A percentile compares a stretch with the other conserved stretches of the same genome.
Evolutionary conservation across 1,140 invertebrate species (phyloP).

Genomic region (Drosophila parvula): DNA sequence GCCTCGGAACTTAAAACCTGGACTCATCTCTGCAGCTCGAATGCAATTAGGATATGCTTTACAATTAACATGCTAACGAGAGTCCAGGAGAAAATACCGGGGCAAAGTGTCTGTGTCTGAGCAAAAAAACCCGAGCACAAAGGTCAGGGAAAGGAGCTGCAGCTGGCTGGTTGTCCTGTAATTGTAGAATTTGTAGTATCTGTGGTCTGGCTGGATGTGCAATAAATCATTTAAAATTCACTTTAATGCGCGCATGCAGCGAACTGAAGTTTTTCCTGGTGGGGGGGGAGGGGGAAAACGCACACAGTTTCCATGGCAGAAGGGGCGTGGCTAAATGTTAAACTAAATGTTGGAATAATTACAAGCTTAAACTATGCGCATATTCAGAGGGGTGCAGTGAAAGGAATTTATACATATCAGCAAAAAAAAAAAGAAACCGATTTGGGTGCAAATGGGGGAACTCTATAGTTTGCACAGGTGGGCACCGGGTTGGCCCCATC

Average conservation of each 20-base stretch:
- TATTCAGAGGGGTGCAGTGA: slow-evolving; percentile 50
- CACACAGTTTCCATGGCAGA: slow-evolving; percentile 32
- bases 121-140: neutral
- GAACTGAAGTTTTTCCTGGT: slow-evolving; percentile 17
- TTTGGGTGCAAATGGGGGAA: neutral
- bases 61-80: slow-evolving; percentile 66
- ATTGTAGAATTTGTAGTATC: slow-evolving; percentile 60
- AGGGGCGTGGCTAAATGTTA: slow-evolving; percentile 54
- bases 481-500: neutral
- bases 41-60: slow-evolving; percentile 55
- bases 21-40: slow-evolving; percentile 20
- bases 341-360: slow-evolving; percentile 81
- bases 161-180: slow-evolving; percentile 26
- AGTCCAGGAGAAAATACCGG: slow-evolving; percentile 18
- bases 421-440: neutral
- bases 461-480: slow-evolving; percentile 42
- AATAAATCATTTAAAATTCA: slow-evolving; percentile 82
- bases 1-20: neutral
- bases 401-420: slow-evolving; percentile 24
- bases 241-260: slow-evolving; percentile 67
- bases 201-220: slow-evolving; percentile 52
- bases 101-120: slow-evolving; percentile 14
- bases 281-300: neutral
- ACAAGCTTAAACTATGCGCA: slow-evolving; percentile 78
- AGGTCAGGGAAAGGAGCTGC: slow-evolving; percentile 1